Evolutionary conservation across 2,797 vertebrate genomes (phyloP), one percentile per base, ranked within the genome.

Genomic region (Lithobates pipiens): DNA sequence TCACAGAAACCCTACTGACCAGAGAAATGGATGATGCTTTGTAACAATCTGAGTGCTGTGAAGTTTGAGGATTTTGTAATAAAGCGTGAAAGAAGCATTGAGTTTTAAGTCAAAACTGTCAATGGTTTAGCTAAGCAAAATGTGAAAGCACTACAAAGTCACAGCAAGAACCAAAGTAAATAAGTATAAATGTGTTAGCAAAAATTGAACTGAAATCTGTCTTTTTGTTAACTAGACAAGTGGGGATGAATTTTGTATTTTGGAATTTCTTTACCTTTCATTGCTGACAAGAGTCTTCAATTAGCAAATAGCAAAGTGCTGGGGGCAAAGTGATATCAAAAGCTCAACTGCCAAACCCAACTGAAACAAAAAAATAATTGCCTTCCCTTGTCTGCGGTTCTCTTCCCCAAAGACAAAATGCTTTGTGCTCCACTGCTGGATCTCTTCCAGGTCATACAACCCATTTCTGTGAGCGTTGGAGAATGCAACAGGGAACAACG

Each of bases 1-100:
- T 68, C n/a, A 44, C 8, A 67, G 61, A 29, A 68, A 68, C 61
- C 76, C 61, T 39, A 79, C 42, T 79, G 77, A 68, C 63, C 67
- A 44, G 25, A 7, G 36, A 42, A 36, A 69, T 29, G 21, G 39
- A 46, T 67, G 76, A 61, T 68, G 10, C 68, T 67, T 69, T 69
- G 65, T 68, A 69, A 79, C 54, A 79, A 46, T 32, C 32, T 29
- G 18, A 42, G 39, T 36, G 18, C 27, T 23, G 65, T 50, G 77
- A 65, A 69, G 77, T 44, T 8, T 4, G 32, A 76, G 34, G 46
- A 32, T 32, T 27, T 18, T 29, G 63, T 50, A 68, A 79, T 68
- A 68, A 68, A 29, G 54, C 25, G 25, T 32, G 25, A 71, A 71
- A 42, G 46, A 54, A 54, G 29, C 25, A 16, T 5, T 18, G 3